These are phyloP conservation scores for Drosophila insularis DNA, from an alignment of 1,140 invertebrate species.

Conservation along the genomic window DNA sequence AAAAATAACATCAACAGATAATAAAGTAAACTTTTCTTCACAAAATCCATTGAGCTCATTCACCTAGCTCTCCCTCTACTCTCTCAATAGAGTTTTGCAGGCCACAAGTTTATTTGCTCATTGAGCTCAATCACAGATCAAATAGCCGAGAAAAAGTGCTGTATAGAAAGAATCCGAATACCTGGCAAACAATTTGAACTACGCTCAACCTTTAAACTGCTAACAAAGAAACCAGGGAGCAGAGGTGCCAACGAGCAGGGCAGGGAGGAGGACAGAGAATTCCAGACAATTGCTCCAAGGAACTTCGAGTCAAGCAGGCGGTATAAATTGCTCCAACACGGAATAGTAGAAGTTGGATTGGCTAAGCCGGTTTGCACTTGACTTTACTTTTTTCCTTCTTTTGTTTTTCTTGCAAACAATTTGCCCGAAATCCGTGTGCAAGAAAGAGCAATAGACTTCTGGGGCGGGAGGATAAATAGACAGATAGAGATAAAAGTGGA, in stretches of 20 bases:
- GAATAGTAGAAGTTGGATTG: constrained; percentile 43
- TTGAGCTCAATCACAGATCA: constrained; percentile 79
- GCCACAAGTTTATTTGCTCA: constrained; percentile 77
- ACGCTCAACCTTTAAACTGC: constrained; percentile 68
- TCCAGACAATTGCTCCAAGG: constrained; percentile 62
- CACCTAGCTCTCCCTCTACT: neutral
- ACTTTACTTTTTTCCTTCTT: constrained; percentile 29
- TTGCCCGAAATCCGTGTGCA: constrained; percentile 50
- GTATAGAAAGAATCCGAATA: constrained; percentile 52
- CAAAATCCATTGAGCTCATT: constrained; percentile 16
- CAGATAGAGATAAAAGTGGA: constrained; percentile 40
- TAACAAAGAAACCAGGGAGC: constrained; percentile 38
- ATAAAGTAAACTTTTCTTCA: constrained; percentile 6
- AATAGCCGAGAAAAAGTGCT: constrained; percentile 71
- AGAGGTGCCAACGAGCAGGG: neutral
- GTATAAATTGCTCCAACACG: constrained; percentile 64
- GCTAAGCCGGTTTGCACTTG: constrained; percentile 49
- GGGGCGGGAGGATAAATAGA: neutral
- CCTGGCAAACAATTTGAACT: constrained; percentile 79
- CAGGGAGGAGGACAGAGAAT: neutral
- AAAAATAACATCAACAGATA: constrained; percentile 10
- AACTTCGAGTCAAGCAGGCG: constrained; percentile 48
- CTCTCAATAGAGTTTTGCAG: neutral
- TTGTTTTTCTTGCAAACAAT: constrained; percentile 72
- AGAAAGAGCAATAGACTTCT: neutral